Percentiles rank a stretch among this genome's conserved stretches.
Conservation (phyloP, 2,113 vertebrate genomes). For the Clinocottus analis region DNA sequence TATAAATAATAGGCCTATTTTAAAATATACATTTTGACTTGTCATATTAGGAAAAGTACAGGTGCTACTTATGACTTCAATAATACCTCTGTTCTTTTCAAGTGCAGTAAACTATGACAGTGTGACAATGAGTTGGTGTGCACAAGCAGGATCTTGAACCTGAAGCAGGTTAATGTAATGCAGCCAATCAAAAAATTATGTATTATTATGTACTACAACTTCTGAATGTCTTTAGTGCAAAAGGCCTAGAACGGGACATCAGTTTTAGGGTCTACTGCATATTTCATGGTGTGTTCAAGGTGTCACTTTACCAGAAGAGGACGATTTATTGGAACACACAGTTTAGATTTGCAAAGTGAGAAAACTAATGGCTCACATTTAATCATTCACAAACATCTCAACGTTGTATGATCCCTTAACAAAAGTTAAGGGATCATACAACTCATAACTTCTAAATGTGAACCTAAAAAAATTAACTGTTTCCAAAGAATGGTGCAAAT, state of each 20-base stretch:
- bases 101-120: not conserved
- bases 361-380: conserved; percentile 13
- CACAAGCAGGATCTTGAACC: conserved; percentile 19
- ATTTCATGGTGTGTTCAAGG: conserved; percentile 1
- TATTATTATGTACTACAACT: not conserved
- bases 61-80: not conserved
- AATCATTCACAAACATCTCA: not conserved
- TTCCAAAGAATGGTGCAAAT: not conserved
- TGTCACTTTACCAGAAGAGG: not conserved
- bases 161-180: conserved; percentile 3
- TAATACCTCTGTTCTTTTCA: not conserved
- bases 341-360: not conserved
- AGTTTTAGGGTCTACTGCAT: not conserved
- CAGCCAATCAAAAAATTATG: conserved; percentile 32
- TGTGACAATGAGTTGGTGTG: not conserved
- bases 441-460: not conserved
- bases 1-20: not conserved
- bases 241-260: not conserved
- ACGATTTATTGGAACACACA: not conserved
- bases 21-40: too few species aligned
- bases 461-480: not conserved
- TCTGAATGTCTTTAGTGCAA: not conserved
- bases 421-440: not conserved
- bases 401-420: too few species aligned
- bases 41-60: too few species aligned